Evolutionary conservation across 2,888 invertebrate species (phyloP).

Genomic region (Cotesia congregata): DNA sequence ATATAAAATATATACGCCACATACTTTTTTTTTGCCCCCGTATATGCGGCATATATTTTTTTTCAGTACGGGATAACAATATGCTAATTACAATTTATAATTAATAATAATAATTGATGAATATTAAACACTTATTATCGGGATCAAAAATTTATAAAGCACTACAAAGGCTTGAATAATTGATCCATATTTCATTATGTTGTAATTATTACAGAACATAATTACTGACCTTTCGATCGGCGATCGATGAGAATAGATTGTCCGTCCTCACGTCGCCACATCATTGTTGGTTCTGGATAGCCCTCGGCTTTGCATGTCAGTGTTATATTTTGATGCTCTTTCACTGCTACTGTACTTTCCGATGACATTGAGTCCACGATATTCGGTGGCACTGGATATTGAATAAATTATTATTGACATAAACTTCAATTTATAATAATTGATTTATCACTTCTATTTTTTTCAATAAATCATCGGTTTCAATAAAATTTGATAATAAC

Average conservation of each 20-base stretch:
- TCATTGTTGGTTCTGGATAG: conserved; percentile 91
- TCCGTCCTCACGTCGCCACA: conserved; percentile 94
- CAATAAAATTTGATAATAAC: too few relatives aligned
- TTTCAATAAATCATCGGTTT: too few relatives aligned
- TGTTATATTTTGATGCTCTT: conserved; percentile 95
- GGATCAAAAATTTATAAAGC: too few relatives aligned
- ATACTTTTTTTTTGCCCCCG: too few relatives aligned
- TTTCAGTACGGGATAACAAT: too few relatives aligned
- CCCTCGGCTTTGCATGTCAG: conserved; percentile 92
- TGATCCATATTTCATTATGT: too few relatives aligned
- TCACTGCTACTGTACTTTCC: conserved; percentile 90
- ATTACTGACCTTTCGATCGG: conserved; percentile 82
- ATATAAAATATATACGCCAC: too few relatives aligned
- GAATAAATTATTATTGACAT: not conserved
- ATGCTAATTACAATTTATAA: not conserved
- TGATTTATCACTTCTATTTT: too few relatives aligned
- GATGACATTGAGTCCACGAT: conserved; percentile 93
- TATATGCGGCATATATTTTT: too few relatives aligned
- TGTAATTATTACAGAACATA: not conserved
- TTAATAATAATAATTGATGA: not conserved
- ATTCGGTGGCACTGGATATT: conserved; percentile 87
- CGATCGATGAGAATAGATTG: conserved; percentile 88
- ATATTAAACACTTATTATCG: too few relatives aligned
- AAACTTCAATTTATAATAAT: too few relatives aligned
- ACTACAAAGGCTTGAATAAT: too few relatives aligned